Evolutionary conservation across 2,797 vertebrate species (phyloP).

Genomic region (Sebastes diaconus): DNA sequence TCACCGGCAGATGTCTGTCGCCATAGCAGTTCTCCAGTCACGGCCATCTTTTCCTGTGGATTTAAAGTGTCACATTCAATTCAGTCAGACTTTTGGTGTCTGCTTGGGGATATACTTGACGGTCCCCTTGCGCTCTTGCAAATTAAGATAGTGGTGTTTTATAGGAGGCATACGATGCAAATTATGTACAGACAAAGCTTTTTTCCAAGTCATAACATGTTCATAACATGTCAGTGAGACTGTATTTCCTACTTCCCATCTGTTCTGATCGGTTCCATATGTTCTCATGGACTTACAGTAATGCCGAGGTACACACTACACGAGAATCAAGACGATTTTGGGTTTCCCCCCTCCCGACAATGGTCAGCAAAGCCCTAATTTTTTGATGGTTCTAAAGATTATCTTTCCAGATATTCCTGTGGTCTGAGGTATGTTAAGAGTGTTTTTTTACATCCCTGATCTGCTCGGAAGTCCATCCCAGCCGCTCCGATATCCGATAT

Average conservation of each 20-base stretch:
- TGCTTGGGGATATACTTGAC: constrained; percentile 21
- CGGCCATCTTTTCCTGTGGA: constrained; percentile 61
- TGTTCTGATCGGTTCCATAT: background rate
- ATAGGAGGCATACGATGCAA: background rate
- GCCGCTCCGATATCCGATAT: too few species aligned
- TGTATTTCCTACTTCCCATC: background rate
- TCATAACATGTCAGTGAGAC: background rate
- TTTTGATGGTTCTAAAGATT: too few species aligned
- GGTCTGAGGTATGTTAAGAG: too few species aligned
- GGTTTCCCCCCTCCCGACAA: too few species aligned
- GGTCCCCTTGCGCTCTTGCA: background rate
- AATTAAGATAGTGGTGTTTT: background rate
- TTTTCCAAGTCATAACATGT: background rate
- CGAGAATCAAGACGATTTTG: too few species aligned
- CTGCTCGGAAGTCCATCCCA: too few species aligned
- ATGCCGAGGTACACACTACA: background rate
- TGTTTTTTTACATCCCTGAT: too few species aligned
- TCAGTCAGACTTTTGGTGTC: constrained; percentile 36
- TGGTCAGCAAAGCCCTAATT: too few species aligned
- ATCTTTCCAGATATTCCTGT: too few species aligned
- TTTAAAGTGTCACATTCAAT: constrained; percentile 71
- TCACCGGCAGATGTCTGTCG: constrained; percentile 66
- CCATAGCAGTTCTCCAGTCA: constrained; percentile 50
- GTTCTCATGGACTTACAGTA: background rate
- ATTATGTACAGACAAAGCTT: background rate